Base-by-base conservation (phyloP, 2,888 invertebrate genomes). In the Orthosia incerta region DNA sequence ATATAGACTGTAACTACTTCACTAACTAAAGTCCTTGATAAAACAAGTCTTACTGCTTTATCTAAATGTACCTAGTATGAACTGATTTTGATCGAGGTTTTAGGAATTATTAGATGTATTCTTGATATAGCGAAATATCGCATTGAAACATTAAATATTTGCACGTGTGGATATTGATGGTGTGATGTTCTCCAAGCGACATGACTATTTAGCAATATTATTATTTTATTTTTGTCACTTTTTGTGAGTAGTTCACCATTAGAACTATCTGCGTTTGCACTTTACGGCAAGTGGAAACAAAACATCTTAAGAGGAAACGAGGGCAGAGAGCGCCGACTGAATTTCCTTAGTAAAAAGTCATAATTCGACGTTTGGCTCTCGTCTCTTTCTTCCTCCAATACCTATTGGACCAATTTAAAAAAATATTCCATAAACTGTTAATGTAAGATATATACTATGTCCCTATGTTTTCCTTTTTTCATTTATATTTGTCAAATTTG, bases 31-130 rank as follows among this genome's bases (percentile, higher is more conserved):
- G 76, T 71, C 73, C 84, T 80, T 83, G 79, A 77, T 59, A 76
- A 64, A 82, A 77, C 81, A 72, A 80, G 82, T 82, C 56, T 77
- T 77, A 72, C 71, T 61, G 67, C 77, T 74, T 61, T 74, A 80
- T 68, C 82, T 70, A 60, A 76, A 71, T 64, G 50, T 56, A 39
- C 39, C 39, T 39, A 48, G 16, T 56, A 74, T 68, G 56, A 79
- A 68, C 50, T 13, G 64, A 82, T 82, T 79, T 82, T 73, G 70
- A 73, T 56, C 64, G 53, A 69, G 56, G 46, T 81, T 81, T 78
- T 62, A 48, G 57, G 26, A 67, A 60, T 48, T 46, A 53, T 59
- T 69, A 48, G 31, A 62, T 31, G 57, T 26, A 59, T 71, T 77
- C 31, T 55, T 67, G 70, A 23, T n/a, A 55, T 48, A 4, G n/a